Base-by-base conservation (phyloP, 1,140 invertebrate genomes). In the Cydia fagiglandana region DNA sequence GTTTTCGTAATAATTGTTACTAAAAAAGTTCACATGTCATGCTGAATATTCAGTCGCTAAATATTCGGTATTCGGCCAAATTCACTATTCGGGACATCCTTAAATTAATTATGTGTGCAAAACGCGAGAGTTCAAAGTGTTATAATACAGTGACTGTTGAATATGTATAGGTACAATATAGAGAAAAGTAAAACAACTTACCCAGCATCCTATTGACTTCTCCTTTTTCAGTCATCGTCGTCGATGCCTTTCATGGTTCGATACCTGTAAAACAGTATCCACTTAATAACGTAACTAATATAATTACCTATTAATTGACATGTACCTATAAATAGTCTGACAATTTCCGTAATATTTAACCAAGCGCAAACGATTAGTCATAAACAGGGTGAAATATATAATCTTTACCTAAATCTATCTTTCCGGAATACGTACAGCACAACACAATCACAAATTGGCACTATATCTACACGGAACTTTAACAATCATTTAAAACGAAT, bases 161-260 rank as follows among this genome's bases (percentile, higher is more conserved):
- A 17, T 53, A n/a, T 17, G 1, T 53, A 7, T n/a, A n/a, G n/a
- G n/a, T n/a, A n/a, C 17, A n/a, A 70, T 70, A 34, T 38, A 15
- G 47, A 38, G 68, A 61, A 75, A 56, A 56, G 53, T 77, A 68
- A 64, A 64, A 4, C 3, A 45, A 88, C 89, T 91, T 74, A 92
- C 91, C 91, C 86, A 92, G 80, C 91, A 92, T 92, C 79, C 91
- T 92, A 82, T 90, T 92, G n/a, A 88, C 78, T 82, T 92, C 89
- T 45, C 80, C 84, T 77, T 90, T 90, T 80, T 92, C 91, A 92
- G 88, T 92, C 91, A 92, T 92, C 78, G 76, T 92, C 91, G 64
- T 90, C 89, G 38, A 88, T 79, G 77, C 86, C 85, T 86, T 89
- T 91, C 89, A 92, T 92, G 87, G 84, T 80, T 87, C 79, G 70